These are phyloP conservation scores for Rattus rattus DNA, from an alignment of 2,113 vertebrate species.

Conservation along the genomic window DNA sequence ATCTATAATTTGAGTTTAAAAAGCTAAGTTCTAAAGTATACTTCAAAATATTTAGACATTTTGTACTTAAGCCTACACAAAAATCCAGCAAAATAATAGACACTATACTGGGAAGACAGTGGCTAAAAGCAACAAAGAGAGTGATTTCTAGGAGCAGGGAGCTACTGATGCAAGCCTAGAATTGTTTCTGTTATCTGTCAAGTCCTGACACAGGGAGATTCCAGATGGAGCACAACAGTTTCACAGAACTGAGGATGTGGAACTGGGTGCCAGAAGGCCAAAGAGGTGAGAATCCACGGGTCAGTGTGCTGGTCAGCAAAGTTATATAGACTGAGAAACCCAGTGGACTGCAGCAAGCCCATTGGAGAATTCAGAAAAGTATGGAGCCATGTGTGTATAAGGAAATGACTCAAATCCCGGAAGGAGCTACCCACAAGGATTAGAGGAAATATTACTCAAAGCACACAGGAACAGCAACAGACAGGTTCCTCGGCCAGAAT, in stretches of 20 bases:
- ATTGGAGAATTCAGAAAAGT: not conserved
- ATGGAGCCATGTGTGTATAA: not conserved
- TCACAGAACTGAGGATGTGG: not conserved
- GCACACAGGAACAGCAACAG: not conserved
- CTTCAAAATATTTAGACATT: not conserved
- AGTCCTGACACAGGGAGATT: not conserved
- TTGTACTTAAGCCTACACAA: not conserved
- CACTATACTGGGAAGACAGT: not conserved
- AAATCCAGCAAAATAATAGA: not conserved
- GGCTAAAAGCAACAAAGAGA: not conserved
- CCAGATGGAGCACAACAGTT: not conserved
- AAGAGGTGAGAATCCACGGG: not conserved
- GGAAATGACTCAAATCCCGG: conserved; percentile 40
- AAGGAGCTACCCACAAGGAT: conserved; percentile 42
- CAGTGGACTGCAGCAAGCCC: not conserved
- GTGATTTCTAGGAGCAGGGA: not conserved
- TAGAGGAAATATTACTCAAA: conserved; percentile 41
- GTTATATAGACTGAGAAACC: not conserved
- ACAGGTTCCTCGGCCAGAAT: not conserved
- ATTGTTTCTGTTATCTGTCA: not conserved
- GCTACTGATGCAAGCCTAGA: not conserved
- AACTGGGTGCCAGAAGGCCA: not conserved
- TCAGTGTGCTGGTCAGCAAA: not conserved
- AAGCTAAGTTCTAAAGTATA: not conserved
- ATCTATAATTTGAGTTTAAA: not conserved